A percentile compares a stretch with the other conserved stretches of the same genome.
phyloP scores from a whole-genome alignment of 2,888 invertebrate species.

The Rhimphoctona megacephalus region DNA sequence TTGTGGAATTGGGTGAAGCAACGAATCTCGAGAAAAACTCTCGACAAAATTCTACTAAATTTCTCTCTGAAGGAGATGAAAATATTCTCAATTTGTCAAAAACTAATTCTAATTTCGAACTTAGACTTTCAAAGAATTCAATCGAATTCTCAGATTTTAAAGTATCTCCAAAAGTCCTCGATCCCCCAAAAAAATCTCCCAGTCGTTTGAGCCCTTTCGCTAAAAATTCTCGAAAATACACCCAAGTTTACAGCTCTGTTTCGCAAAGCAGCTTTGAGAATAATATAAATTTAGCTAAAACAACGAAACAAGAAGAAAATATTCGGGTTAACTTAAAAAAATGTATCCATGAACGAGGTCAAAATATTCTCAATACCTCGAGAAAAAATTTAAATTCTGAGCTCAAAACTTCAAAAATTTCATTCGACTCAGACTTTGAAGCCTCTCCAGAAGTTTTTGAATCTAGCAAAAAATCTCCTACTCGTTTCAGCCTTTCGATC shows the following conservation, averaged over 20 bases:
- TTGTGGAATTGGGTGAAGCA: constrained; percentile 68
- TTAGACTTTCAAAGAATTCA: not conserved
- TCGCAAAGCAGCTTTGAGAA: constrained; percentile 56
- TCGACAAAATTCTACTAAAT: constrained; percentile 18
- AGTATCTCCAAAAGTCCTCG: constrained; percentile 12
- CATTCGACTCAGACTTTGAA: not conserved
- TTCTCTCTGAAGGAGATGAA: not conserved
- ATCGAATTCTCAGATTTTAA: constrained; percentile 8
- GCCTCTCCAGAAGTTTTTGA: constrained; percentile 13
- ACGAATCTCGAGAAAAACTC: constrained; percentile 3
- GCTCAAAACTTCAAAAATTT: not conserved
- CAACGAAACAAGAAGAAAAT: constrained; percentile 19
- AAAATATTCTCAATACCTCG: constrained; percentile 13
- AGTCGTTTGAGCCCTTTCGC: not conserved
- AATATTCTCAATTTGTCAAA: constrained; percentile 7
- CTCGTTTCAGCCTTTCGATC: not conserved
- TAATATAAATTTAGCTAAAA: constrained; percentile 52
- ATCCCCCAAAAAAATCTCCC: constrained; percentile 21
- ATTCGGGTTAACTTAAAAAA: constrained; percentile 15
- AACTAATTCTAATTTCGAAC: constrained; percentile 13
- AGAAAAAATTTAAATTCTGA: constrained; percentile 24
- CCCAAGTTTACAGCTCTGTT: constrained; percentile 29
- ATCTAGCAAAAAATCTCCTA: constrained; percentile 29
- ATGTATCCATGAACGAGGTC: constrained; percentile 3
- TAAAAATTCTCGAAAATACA: not conserved